Evolutionary conservation across 2,113 vertebrate species (phyloP), one percentile per base, ranked within the genome.

Genomic region (Vimba vimba): DNA sequence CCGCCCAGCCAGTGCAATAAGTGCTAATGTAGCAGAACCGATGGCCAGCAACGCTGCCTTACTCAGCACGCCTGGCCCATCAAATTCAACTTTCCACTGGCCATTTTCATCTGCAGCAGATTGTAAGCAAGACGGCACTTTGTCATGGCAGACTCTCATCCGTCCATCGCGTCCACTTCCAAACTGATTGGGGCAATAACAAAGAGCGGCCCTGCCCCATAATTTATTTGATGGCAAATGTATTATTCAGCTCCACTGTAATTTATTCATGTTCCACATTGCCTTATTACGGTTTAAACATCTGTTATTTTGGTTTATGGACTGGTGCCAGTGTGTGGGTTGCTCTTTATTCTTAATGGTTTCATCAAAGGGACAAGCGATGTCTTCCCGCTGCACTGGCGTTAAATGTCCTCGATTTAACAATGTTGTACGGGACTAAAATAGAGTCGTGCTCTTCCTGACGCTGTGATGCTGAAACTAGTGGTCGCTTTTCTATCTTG

Each of bases 281-380:
- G 84, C 89, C 91, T 94, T 94, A 93, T 93, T 94, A 93, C 92
- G 89, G 91, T 93, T 94, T 93, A 92, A 94, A 93, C 92, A 95
- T 95, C 91, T 94, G 93, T 94, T 93, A 93, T 93, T 93, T 93
- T 92, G 88, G 91, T 94, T 94, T 93, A 94, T 94, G 92, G 91
- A 92, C 89, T 90, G 75, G 85, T 87, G 91, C 91, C 92, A 93
- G 92, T 88, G 89, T 86, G 83, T 87, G 87, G 90, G 90, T 93
- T 87, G 25, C 83, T 87, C 90, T 90, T 91, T 89, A 90, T 91
- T 87, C 90, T 90, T 92, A 92, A 92, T 93, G 91, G 89, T 92
- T 92, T 91, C 91, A 93, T 94, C 93, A 93, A 91, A 93, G 87
- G 88, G 84, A 57, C 82, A 43, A 39, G 75, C 47, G 30, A 47